These are phyloP conservation scores for Odontesthes bonariensis DNA, from an alignment of 2,113 vertebrate species.

Conservation along the genomic window DNA sequence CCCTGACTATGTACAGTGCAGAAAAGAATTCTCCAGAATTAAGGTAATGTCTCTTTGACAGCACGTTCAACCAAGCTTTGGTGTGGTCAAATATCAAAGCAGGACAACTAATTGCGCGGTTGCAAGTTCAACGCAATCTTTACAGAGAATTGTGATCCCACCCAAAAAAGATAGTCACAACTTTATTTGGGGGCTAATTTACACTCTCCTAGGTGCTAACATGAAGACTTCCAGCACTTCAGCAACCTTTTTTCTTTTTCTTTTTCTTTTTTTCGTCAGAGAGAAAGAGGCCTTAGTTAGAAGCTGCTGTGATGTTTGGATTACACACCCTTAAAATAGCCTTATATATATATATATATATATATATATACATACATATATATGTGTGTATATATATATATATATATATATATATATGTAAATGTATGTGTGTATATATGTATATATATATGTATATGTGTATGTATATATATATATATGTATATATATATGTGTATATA, in stretches of 20 bases:
- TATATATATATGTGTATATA: not conserved
- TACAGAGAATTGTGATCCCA: too few relatives aligned
- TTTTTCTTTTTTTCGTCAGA: not conserved
- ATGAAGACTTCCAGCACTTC: not conserved
- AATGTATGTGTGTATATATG: too few relatives aligned
- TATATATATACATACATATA: too few relatives aligned
- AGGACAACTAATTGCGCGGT: too few relatives aligned
- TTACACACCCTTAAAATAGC: conserved; percentile 44
- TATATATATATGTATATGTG: not conserved
- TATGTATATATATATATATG: conserved; percentile 6
- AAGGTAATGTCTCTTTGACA: too few relatives aligned
- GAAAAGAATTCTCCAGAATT: too few relatives aligned
- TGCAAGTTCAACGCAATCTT: too few relatives aligned
- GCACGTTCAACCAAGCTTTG: too few relatives aligned
- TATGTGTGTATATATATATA: conserved; percentile 11
- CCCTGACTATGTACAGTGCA: too few relatives aligned
- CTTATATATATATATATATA: conserved; percentile 13
- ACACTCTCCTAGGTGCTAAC: not conserved
- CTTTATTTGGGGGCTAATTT: not conserved
- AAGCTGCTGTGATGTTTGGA: conserved; percentile 28
- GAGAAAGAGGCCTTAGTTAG: not conserved
- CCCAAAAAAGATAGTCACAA: too few relatives aligned
- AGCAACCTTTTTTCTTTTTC: too few relatives aligned
- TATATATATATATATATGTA: not conserved
- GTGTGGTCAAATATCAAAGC: too few relatives aligned